Evolutionary conservation across 2,113 vertebrate species (phyloP).

Genomic region (Barbus barbus): DNA sequence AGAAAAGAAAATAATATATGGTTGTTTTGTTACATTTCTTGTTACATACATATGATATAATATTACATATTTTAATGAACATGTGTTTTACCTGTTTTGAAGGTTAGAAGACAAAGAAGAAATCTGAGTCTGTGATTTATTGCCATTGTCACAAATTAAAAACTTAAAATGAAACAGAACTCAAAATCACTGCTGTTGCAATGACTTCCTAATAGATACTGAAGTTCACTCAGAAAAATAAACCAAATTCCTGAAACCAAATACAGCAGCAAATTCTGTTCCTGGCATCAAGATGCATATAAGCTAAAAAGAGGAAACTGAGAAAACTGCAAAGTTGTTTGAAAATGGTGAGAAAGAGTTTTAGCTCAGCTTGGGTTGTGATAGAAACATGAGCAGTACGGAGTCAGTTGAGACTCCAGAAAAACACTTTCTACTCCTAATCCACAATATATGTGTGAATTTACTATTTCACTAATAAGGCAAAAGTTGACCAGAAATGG

Average conservation of each 20-base stretch:
- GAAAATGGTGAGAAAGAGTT: not conserved
- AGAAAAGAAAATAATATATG: not conserved
- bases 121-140: not conserved
- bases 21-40: not conserved
- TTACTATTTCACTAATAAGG: not conserved
- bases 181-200: not conserved
- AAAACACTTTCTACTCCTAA: not conserved
- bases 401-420: not conserved
- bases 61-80: not conserved
- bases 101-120: not conserved
- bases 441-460: not conserved
- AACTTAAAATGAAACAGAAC: not conserved
- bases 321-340: not conserved
- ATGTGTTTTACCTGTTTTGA: conserved; percentile 9
- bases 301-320: not conserved
- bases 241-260: not conserved
- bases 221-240: not conserved
- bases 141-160: not conserved
- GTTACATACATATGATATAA: not conserved
- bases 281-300: not conserved
- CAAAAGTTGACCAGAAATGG: no score
- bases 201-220: not conserved
- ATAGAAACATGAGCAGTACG: not conserved
- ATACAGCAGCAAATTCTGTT: not conserved
- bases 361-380: not conserved